Evolutionary conservation across 1,140 invertebrate genomes (phyloP), one percentile per base, ranked within the genome.

Genomic region (Hyposmocoma kahamanoa): DNA sequence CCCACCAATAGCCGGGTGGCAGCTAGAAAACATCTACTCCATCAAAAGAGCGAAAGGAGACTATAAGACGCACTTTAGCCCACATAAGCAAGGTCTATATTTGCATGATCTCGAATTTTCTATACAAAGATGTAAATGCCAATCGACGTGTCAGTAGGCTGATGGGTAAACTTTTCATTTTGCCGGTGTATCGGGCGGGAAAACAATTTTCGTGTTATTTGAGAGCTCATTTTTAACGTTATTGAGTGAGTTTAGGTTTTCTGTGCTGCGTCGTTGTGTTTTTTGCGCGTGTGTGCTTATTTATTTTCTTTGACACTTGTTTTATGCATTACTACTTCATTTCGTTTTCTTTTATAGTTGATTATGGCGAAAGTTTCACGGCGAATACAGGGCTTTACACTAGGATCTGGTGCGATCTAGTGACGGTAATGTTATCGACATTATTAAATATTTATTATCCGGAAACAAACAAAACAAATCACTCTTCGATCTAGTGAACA

Each of bases 91-190:
- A 30, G 8, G 1, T 1, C 2, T 30, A 30, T 13, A 30, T 13
- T 1, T 30, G 13, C n/a, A n/a, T n/a, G 6, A 30, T 30, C 13
- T 2, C 6, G 13, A 2, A 30, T 30, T 30, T 30, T 30, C 28
- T 30, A n/a, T 30, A 30, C 10, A n/a, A 30, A 30, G 28, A 30
- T 30, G 28, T 30, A 30, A 30, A 30, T 30, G 28, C 28, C 28
- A 30, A 30, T 30, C 28, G 28, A 30, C 13, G 28, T 30, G 13
- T 30, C 28, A 6, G 28, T n/a, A n/a, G 24, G 24, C 11, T 28
- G 80, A 84, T 84, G 70, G 79, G 68, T 61, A 80, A 84, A 84
- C 78, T 84, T 84, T 84, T 84, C 78, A 84, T 84, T 82, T 84
- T 74, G 69, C 62, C 70, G 67, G 78, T 78, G 73, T 11, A 6